Evolutionary conservation across 2,113 vertebrate species (phyloP), one percentile per base, ranked within the genome.

Genomic region (Chaetorhynchus papuensis): DNA sequence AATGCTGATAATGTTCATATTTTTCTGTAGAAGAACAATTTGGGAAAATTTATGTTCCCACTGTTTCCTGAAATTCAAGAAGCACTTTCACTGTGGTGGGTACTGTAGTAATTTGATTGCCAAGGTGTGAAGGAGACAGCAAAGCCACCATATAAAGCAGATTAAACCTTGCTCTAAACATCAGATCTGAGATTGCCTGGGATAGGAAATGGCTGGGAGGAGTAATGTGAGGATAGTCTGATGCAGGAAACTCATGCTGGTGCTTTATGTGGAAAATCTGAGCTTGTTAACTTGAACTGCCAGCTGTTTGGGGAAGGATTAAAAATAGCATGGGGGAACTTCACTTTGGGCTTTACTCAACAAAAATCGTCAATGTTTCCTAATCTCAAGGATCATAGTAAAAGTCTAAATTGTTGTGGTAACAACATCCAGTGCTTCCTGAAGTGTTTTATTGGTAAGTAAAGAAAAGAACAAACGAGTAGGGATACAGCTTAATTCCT

Each of bases 181-280:
- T 83, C 26, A 64, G 53, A 59, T 61, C 60, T 86, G 74, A 65
- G 42, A 20, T 33, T 63, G 47, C 37, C 47, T 70, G 56, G 12
- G 13, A 4, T 93, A 49, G 53, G 77, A 82, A 61, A 27, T 3
- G 13, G 52, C 61, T 76, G 37, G 78, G n/a, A 2, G 5, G 50
- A 66, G 42, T 42, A 22, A 44, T 7, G 17, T n/a, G 79, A 68
- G 80, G 66, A 41, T 41, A 20, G 42, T 28, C 53, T 94, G 75
- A 61, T 84, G 75, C 72, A 93, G 83, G 75, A 87, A 82, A 70
- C 94, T 79, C 33, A 13, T 93, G 95, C 83, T 84, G 50, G 6
- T 96, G 87, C 42, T 92, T 66, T 50, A 50, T 89, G 74, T 93
- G 96, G 96, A 97, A 97, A 96, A 76, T 93, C 87, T 95, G 96